Percentiles rank a stretch among this genome's conserved stretches.
These are phyloP conservation scores for Apis mellifera DNA, from an alignment of 1,140 invertebrate genomes.

Conservation along the genomic window Amel_HAv3.1 CM009931.2:25801001-25801500, in stretches of 20 bases:
- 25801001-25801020: not conserved
- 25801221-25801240: constrained; percentile 21
- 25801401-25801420: constrained; percentile 22
- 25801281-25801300: not conserved
- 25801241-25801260: constrained; percentile 59
- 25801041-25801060: not conserved
- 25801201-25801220: constrained; percentile 52
- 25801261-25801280: constrained; percentile 51
- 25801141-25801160: constrained; percentile 12
- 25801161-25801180: constrained; percentile 16
- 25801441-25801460: constrained; percentile 1
- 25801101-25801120: not conserved
- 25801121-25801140: constrained; percentile 36
- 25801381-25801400: constrained; percentile 36
- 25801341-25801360: constrained; percentile 29
- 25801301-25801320: not conserved
- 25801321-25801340: not conserved
- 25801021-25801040: not conserved
- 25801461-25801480: too few species aligned
- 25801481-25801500: too few species aligned
- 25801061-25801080: not conserved
- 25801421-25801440: constrained; percentile 23
- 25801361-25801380: constrained; percentile 26
- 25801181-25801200: constrained; percentile 26
- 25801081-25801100: too few species aligned